A percentile compares a stretch with the other conserved stretches of the same genome.
phyloP scores from a whole-genome alignment of 2,888 invertebrate genomes.

The Eristalis intricaria region DNA sequence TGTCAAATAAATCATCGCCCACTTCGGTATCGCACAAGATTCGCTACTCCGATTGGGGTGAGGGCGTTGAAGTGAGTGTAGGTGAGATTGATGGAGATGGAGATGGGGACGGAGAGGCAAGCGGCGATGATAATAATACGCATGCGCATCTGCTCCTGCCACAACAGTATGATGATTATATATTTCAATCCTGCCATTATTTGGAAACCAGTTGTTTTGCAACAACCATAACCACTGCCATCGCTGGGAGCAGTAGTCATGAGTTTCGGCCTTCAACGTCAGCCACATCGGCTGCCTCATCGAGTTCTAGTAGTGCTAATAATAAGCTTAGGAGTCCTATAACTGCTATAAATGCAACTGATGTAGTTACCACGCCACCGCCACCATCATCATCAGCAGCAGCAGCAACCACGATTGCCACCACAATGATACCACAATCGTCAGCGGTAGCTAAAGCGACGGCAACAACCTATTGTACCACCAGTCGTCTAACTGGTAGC shows the following conservation, averaged over 20 bases:
- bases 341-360: conserved; percentile 28
- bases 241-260: conserved; percentile 80
- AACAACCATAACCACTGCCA: conserved; percentile 81
- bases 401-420: conserved; percentile 71
- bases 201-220: conserved; percentile 81
- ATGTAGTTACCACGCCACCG: conserved; percentile 74
- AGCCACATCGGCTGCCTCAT: conserved; percentile 75
- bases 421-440: conserved; percentile 35
- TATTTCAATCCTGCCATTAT: conserved; percentile 80
- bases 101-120: conserved; percentile 18
- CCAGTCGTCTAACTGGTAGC: conserved; percentile 78
- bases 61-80: conserved; percentile 43
- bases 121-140: conserved; percentile 46
- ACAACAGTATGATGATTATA: conserved; percentile 80
- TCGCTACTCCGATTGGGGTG: conserved; percentile 75
- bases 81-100: conserved; percentile 44
- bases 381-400: conserved; percentile 33
- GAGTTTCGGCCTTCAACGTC: conserved; percentile 80
- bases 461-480: conserved; percentile 60
- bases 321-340: conserved; percentile 62
- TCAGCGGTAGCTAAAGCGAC: conserved; percentile 66
- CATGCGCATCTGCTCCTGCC: conserved; percentile 64
- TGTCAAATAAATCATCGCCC: conserved; percentile 74
- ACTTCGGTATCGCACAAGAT: conserved; percentile 79
- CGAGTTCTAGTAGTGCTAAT: conserved; percentile 51